Percentiles rank a stretch among this genome's conserved stretches.
phyloP scores from a whole-genome alignment of 92 coral and sea anemone genomes.

The Galaxea fascicularis region DNA sequence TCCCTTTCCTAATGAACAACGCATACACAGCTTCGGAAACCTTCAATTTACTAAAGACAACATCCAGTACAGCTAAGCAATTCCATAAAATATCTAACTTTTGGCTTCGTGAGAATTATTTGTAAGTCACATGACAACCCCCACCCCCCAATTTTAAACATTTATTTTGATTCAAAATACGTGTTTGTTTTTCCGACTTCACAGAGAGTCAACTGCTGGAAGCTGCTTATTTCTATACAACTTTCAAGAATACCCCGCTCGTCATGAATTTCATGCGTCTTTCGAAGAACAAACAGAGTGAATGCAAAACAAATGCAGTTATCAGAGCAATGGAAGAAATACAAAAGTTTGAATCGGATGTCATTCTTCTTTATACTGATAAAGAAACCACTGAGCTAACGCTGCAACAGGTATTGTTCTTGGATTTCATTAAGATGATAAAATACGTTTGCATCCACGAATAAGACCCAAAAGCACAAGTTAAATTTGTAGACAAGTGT shows the following conservation, averaged over 20 bases:
- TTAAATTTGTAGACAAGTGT: too few species aligned
- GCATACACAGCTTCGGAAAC: too few species aligned
- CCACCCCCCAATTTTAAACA: too few species aligned
- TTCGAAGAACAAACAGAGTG: background rate
- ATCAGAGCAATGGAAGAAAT: constrained; percentile 19
- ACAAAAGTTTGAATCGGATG: constrained; percentile 42
- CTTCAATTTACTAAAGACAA: too few species aligned
- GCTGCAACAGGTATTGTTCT: constrained; percentile 23
- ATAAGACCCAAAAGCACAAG: too few species aligned
- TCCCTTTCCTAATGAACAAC: too few species aligned
- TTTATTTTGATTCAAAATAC: too few species aligned
- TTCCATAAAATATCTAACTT: too few species aligned
- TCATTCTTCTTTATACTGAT: constrained; percentile 50
- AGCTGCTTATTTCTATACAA: constrained; percentile 22
- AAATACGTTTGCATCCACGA: too few species aligned
- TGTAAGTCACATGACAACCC: too few species aligned
- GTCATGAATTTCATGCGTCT: constrained; percentile 13
- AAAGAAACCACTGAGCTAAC: constrained; percentile 5
- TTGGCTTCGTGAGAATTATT: too few species aligned
- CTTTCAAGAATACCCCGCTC: background rate
- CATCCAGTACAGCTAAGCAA: too few species aligned
- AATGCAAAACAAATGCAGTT: background rate
- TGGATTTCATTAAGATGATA: background rate
- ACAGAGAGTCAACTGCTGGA: constrained; percentile 13
- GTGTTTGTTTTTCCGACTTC: background rate